Conservation (phyloP, 2,113 vertebrate species). For the Gobio gobio region DNA sequence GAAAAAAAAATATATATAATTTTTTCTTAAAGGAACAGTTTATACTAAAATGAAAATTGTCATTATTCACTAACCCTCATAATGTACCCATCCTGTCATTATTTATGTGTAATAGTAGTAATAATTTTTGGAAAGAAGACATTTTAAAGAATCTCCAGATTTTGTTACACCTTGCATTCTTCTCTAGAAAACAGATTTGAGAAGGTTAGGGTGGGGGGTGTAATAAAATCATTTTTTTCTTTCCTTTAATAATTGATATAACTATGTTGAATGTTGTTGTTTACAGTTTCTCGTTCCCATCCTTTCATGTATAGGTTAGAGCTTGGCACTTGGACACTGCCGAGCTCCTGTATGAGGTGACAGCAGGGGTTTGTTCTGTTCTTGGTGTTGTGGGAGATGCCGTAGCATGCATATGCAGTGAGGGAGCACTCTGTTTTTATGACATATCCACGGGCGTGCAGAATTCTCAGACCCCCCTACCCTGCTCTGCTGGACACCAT, state of each 20-base stretch:
- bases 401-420: slow-evolving; percentile 65
- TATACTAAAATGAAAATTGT: background rate
- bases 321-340: slow-evolving; percentile 74
- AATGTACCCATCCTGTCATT: background rate
- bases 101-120: no score
- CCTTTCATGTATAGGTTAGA: slow-evolving; percentile 68
- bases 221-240: background rate
- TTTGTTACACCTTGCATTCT: no score
- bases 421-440: slow-evolving; percentile 66
- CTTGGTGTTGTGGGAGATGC: slow-evolving; percentile 61
- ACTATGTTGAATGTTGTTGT: background rate
- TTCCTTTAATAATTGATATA: background rate
- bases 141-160: background rate
- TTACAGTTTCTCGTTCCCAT: background rate
- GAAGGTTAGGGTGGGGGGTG: no score
- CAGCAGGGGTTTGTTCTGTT: slow-evolving; percentile 53
- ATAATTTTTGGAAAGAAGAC: background rate
- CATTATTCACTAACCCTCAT: background rate
- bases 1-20: background rate
- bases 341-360: slow-evolving; percentile 63
- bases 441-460: slow-evolving; percentile 36
- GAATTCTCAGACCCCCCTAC: slow-evolving; percentile 54
- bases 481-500: slow-evolving; percentile 49
- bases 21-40: background rate
- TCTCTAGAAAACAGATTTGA: no score